Evolutionary conservation across 2,797 vertebrate species (phyloP).

Genomic region (Scomberomorus guttatus): DNA sequence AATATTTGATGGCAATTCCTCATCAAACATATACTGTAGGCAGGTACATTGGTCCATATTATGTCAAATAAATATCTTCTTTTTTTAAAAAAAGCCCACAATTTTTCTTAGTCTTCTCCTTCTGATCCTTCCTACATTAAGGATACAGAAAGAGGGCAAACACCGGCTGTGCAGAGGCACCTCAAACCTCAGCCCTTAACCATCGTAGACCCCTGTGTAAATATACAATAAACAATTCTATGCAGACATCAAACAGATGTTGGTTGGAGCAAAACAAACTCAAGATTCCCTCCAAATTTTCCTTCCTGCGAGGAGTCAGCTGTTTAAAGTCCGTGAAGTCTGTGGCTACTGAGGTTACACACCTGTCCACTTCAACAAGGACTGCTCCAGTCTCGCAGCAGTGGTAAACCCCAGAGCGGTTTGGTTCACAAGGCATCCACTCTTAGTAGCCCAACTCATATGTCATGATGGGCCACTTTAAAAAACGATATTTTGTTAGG

Average conservation of each 20-base stretch:
- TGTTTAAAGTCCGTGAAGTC: constrained; percentile 73
- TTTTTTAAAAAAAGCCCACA: too few relatives aligned
- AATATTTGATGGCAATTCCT: neutral
- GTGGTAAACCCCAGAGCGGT: constrained; percentile 44
- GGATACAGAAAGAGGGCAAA: constrained; percentile 34
- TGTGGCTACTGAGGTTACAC: constrained; percentile 69
- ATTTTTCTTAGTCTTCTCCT: constrained; percentile 10
- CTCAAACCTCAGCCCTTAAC: constrained; percentile 63
- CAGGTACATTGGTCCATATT: neutral
- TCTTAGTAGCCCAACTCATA: constrained; percentile 23
- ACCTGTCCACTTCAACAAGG: constrained; percentile 74
- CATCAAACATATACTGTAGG: neutral
- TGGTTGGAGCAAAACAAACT: constrained; percentile 69
- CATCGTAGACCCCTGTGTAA: constrained; percentile 53
- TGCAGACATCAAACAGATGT: constrained; percentile 70
- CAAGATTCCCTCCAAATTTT: constrained; percentile 60
- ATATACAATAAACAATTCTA: constrained; percentile 72
- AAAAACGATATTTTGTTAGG: constrained; percentile 43
- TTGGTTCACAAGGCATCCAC: constrained; percentile 39
- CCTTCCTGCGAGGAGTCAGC: constrained; percentile 61
- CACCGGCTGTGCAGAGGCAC: constrained; percentile 41
- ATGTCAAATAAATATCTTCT: neutral
- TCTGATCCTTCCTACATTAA: neutral
- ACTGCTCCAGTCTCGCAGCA: constrained; percentile 46
- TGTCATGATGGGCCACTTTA: constrained; percentile 25